Base-by-base conservation (phyloP, 2,888 invertebrate species). In the Teinopalpus imperialis region DNA sequence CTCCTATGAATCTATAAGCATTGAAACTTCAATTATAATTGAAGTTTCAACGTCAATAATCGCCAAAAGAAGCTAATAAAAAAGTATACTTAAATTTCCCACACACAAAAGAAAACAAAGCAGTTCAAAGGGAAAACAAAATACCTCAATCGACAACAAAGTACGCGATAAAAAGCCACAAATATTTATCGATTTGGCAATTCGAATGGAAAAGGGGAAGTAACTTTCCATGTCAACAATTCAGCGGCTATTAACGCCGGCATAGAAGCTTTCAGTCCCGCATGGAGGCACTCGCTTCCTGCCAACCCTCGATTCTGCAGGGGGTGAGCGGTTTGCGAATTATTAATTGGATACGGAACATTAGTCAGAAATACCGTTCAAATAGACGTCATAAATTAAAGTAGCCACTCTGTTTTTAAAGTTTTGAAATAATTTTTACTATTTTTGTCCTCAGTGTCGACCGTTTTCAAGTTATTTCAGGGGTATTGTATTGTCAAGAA, bases 211-310 rank as follows among this genome's bases (percentile, higher is more conserved):
- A 53, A 58, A 54, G 44, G 49, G 51, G 53, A 54, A 58, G 58
- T 59, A 53, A 49, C 45, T 57, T 58, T 59, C 50, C 59, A 40
- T 59, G 57, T 59, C 52, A 49, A 51, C 56, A 53, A 56, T 59
- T 52, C 45, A 51, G 53, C 49, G 23, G 51, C 53, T 53, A 52
- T 59, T 57, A 56, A 54, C 55, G 53, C 47, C 48, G 49, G 53
- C 55, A 52, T 53, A 53, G 49, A 50, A 44, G 43, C 36, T 44
- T 31, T 30, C 43, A 44, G 30, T 31, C 23, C 36, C 43, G 29
- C 29, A 23, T 43, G 30, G 18, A 12, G 30, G 43, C 23, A 24
- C 16, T 18, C 43, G 43, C 43, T 44, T 44, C 43, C 43, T 44
- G 31, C 36, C 37, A 24, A 44, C 30, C 43, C 36, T 8, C 24